These are phyloP conservation scores for Ctenicera cuprea DNA, from an alignment of 2,888 invertebrate species.

Conservation along the genomic window DNA sequence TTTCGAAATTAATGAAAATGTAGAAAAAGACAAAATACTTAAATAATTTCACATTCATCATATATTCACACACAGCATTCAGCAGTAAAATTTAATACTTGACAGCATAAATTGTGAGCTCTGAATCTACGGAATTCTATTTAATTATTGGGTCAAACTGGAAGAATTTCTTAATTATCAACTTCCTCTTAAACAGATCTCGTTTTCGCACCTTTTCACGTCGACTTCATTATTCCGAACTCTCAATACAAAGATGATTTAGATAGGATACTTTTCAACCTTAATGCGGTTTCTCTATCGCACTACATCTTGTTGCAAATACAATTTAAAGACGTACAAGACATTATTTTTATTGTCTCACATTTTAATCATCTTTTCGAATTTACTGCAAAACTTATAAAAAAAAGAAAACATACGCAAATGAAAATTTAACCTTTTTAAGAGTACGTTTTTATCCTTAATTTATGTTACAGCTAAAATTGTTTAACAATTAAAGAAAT, in stretches of 20 bases:
- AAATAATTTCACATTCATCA: background rate
- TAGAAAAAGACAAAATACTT: background rate
- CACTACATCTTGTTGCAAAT: no score
- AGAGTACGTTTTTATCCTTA: no score
- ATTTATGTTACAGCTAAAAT: no score
- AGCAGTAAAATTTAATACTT: constrained; percentile 12
- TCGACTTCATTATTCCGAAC: constrained; percentile 20
- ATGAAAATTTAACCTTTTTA: no score
- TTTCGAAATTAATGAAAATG: background rate
- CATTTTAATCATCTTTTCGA: no score
- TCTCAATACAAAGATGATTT: constrained; percentile 7
- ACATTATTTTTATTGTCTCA: no score
- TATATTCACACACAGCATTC: constrained; percentile 22
- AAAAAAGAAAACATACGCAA: no score
- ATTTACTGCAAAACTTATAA: no score
- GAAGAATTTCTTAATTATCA: constrained; percentile 65
- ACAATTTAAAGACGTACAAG: no score
- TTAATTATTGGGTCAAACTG: constrained; percentile 61
- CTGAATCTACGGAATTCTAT: constrained; percentile 58
- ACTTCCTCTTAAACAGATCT: constrained; percentile 56
- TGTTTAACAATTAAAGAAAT: no score
- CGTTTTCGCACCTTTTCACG: constrained; percentile 46
- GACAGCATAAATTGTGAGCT: constrained; percentile 53
- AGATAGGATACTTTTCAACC: constrained; percentile 10
- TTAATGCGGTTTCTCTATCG: background rate